A percentile compares a stretch with the other conserved stretches of the same genome.
These are phyloP conservation scores for Aphis gossypii DNA, from an alignment of 1,140 invertebrate genomes.

Conservation along the genomic window DNA sequence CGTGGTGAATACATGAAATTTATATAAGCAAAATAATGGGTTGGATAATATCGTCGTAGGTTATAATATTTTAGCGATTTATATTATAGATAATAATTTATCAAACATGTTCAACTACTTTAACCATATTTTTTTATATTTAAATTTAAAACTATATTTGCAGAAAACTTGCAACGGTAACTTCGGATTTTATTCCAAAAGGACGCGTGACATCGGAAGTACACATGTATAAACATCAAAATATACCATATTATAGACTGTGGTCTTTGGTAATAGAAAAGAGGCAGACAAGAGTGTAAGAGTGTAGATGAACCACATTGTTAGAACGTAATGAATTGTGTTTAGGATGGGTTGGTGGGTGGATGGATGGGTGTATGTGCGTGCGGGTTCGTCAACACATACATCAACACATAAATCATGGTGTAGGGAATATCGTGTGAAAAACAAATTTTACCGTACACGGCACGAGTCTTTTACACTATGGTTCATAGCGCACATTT, in stretches of 20 bases:
- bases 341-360: background rate
- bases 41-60: background rate
- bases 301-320: background rate
- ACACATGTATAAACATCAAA: background rate
- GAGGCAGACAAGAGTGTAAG: background rate
- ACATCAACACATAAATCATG: background rate
- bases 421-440: background rate
- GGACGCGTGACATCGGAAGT: background rate
- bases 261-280: background rate
- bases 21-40: background rate
- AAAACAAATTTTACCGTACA: constrained; percentile 20
- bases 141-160: background rate
- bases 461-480: background rate
- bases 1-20: background rate
- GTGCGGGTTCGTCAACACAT: background rate
- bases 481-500: background rate
- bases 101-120: background rate
- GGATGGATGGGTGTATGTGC: background rate
- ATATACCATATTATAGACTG: background rate
- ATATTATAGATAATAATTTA: background rate
- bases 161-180: background rate
- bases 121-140: background rate
- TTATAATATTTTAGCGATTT: background rate
- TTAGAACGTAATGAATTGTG: background rate
- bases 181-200: background rate